phyloP scores from a whole-genome alignment of 2,888 invertebrate genomes.

The Eupithecia abbreviata region DNA sequence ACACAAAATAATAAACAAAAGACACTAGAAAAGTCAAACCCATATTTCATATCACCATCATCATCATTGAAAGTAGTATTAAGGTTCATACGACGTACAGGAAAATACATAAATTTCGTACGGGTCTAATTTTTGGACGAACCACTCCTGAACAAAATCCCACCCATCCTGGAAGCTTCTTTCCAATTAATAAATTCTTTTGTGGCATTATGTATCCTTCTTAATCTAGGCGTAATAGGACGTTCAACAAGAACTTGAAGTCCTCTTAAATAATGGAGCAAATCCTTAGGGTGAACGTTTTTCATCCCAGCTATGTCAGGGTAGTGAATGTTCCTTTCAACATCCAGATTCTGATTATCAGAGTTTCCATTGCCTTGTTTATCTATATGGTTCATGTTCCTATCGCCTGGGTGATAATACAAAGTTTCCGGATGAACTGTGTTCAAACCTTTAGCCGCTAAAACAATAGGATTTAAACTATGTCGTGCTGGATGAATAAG shows the following conservation, averaged over 20 bases:
- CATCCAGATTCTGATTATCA: not conserved
- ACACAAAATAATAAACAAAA: no score
- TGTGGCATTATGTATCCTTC: not conserved
- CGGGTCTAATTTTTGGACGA: not conserved
- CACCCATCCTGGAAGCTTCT: not conserved
- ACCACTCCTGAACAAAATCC: not conserved
- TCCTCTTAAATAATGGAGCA: not conserved
- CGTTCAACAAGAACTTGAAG: not conserved
- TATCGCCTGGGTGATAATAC: not conserved
- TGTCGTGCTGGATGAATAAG: not conserved
- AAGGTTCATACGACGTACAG: not conserved
- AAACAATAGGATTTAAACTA: not conserved
- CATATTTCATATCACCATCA: not conserved
- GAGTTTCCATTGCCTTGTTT: not conserved
- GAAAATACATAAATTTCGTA: not conserved
- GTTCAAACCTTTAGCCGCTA: not conserved
- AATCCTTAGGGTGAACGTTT: not conserved
- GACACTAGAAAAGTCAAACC: no score
- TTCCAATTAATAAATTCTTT: not conserved
- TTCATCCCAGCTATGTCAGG: not conserved
- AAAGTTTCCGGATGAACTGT: not conserved
- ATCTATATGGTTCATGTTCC: not conserved
- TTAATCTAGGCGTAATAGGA: not conserved
- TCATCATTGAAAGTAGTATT: not conserved
- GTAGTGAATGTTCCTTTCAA: not conserved